These are phyloP conservation scores for Drosophila stalkeri DNA, from an alignment of 2,888 invertebrate genomes.

Conservation along the genomic window DNA sequence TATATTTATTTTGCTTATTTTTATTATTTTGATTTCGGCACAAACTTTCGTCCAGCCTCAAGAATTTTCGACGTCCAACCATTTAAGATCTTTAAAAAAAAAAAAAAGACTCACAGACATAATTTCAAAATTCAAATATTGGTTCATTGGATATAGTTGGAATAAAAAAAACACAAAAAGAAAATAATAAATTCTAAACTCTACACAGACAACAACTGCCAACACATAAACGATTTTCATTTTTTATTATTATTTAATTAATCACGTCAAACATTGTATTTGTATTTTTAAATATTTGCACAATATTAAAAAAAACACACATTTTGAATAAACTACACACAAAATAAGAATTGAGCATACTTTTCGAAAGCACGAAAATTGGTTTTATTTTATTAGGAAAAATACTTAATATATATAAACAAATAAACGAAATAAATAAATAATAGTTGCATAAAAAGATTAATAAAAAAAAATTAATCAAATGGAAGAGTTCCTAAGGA, in stretches of 20 bases:
- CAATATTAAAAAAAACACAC: conserved; percentile 48
- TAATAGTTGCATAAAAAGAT: no score
- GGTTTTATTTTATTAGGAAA: conserved; percentile 53
- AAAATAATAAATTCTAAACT: conserved; percentile 7
- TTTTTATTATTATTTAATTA: conserved; percentile 31
- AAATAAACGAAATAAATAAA: background rate
- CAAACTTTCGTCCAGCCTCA: conserved; percentile 44
- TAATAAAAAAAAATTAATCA: no score
- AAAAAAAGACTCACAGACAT: conserved; percentile 67
- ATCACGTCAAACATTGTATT: conserved; percentile 56
- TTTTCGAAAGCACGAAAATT: conserved; percentile 68
- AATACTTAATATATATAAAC: background rate
- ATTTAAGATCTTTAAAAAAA: conserved; percentile 19
- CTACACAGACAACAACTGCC: conserved; percentile 68
- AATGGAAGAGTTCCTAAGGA: no score
- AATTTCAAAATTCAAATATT: conserved; percentile 43
- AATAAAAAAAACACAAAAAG: conserved; percentile 1
- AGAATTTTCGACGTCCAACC: conserved; percentile 70
- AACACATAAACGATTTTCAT: conserved; percentile 39
- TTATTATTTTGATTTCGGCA: conserved; percentile 22
- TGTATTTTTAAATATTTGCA: conserved; percentile 68
- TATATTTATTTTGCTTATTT: conserved; percentile 9
- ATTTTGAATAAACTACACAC: conserved; percentile 71
- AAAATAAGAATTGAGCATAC: conserved; percentile 66
- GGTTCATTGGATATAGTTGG: conserved; percentile 19